These are phyloP conservation scores for Delichon dasypus DNA, from an alignment of 2,797 vertebrate species.

Conservation along the genomic window DNA sequence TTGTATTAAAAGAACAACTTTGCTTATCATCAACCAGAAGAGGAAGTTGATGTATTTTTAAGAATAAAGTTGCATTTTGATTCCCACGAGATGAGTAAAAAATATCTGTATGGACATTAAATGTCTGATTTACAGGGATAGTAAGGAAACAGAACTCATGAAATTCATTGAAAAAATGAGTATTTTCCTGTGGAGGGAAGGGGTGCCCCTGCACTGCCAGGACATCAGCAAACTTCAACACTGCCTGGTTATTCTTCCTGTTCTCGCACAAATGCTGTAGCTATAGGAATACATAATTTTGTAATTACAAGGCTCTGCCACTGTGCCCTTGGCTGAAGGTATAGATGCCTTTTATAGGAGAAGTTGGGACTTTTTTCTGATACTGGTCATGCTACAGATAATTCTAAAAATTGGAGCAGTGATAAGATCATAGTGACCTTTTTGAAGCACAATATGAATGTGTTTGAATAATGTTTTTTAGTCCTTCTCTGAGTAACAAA, in stretches of 20 bases:
- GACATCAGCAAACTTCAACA: not conserved
- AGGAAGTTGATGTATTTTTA: not conserved
- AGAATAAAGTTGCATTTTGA: not conserved
- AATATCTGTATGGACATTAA: not conserved
- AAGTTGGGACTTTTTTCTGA: not conserved
- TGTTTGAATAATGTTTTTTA: not conserved
- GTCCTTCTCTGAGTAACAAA: not conserved
- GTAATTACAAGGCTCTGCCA: not conserved
- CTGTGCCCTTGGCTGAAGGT: not conserved
- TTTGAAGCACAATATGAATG: not conserved
- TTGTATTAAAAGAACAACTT: not conserved
- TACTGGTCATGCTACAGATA: not conserved
- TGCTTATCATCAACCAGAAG: not conserved
- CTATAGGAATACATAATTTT: not conserved
- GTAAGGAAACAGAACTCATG: not conserved
- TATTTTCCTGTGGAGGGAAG: not conserved
- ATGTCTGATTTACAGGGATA: not conserved
- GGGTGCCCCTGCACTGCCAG: fast-evolving
- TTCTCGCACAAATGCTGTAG: not conserved
- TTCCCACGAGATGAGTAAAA: not conserved
- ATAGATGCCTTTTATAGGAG: not conserved
- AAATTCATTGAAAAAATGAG: not conserved
- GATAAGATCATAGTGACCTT: not conserved
- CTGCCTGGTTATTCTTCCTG: not conserved
- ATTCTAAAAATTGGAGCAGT: not conserved